Evolutionary conservation across 53 echinoderm and acorn worm genomes (phyloP).

Genomic region (Arbacia lixula): DNA sequence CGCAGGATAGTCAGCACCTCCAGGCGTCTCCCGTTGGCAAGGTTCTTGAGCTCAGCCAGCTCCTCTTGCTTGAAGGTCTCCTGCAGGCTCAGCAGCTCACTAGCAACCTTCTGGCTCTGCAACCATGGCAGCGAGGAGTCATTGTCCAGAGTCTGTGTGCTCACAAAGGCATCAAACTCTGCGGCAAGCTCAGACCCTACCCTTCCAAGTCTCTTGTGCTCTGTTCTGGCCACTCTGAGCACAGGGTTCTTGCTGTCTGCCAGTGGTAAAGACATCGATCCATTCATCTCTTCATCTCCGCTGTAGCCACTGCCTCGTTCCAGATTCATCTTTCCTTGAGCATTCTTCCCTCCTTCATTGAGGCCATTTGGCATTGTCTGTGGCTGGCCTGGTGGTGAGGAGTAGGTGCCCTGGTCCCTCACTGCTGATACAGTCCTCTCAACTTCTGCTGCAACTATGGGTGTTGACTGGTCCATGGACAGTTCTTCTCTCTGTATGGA

Average conservation of each 20-base stretch:
- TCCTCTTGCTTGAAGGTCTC: slow-evolving; percentile 61
- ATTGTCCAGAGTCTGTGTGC: slow-evolving; percentile 32
- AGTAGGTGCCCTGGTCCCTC: neutral
- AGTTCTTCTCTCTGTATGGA: slow-evolving; percentile 63
- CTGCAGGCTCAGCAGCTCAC: slow-evolving; percentile 55
- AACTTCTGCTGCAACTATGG: slow-evolving; percentile 50
- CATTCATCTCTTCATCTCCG: slow-evolving; percentile 20
- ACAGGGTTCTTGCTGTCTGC: slow-evolving; percentile 17
- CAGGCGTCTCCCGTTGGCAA: slow-evolving; percentile 64
- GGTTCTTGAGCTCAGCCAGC: slow-evolving; percentile 48
- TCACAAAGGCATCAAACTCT: slow-evolving; percentile 81
- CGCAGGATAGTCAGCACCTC: slow-evolving; percentile 78
- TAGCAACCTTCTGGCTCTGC: slow-evolving; percentile 48
- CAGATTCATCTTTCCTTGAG: neutral
- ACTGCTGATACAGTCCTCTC: slow-evolving; percentile 45
- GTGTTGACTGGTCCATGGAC: slow-evolving; percentile 47
- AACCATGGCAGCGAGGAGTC: slow-evolving; percentile 38
- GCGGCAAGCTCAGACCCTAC: slow-evolving; percentile 78
- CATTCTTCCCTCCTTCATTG: neutral
- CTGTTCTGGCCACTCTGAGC: slow-evolving; percentile 28
- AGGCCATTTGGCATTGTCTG: neutral
- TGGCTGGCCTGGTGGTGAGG: neutral
- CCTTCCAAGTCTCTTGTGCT: slow-evolving; percentile 55
- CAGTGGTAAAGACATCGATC: no score
- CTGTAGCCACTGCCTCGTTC: slow-evolving; percentile 32